A percentile compares a stretch with the other conserved stretches of the same genome.
These are phyloP conservation scores for Morus bassanus DNA, from an alignment of 2,797 vertebrate genomes.

Conservation along the genomic window DNA sequence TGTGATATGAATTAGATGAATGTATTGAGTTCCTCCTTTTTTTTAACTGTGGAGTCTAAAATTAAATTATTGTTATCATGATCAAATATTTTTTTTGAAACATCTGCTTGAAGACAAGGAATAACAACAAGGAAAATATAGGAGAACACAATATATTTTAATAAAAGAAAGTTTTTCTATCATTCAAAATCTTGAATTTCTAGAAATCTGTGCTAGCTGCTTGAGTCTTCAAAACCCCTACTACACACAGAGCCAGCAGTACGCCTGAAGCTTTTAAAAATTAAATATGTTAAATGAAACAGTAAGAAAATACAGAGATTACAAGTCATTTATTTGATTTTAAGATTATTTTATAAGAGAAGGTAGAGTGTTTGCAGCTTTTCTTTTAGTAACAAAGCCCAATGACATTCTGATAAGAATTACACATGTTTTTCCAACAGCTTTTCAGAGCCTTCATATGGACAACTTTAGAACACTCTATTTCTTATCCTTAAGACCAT, in stretches of 20 bases:
- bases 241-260: not conserved
- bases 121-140: conserved; percentile 12
- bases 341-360: not conserved
- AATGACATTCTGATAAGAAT: not conserved
- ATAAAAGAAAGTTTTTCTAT: not conserved
- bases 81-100: not conserved
- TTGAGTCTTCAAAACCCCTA: not conserved
- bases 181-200: not conserved
- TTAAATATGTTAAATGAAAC: not conserved
- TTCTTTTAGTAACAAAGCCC: not conserved
- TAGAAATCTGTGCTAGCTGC: not conserved
- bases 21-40: not conserved
- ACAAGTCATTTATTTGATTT: not conserved
- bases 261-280: not conserved
- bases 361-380: not conserved
- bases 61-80: conserved; percentile 2
- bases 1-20: conserved; percentile 46
- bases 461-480: not conserved
- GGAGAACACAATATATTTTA: not conserved
- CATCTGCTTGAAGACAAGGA: not conserved
- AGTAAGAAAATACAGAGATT: not conserved
- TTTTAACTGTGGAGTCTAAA: not conserved
- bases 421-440: not conserved
- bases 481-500: not conserved
- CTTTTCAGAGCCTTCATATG: not conserved